Percentiles rank a stretch among this genome's conserved stretches.
Conservation (phyloP, 2,888 invertebrate genomes). For the Drosophila neonasuta region DNA sequence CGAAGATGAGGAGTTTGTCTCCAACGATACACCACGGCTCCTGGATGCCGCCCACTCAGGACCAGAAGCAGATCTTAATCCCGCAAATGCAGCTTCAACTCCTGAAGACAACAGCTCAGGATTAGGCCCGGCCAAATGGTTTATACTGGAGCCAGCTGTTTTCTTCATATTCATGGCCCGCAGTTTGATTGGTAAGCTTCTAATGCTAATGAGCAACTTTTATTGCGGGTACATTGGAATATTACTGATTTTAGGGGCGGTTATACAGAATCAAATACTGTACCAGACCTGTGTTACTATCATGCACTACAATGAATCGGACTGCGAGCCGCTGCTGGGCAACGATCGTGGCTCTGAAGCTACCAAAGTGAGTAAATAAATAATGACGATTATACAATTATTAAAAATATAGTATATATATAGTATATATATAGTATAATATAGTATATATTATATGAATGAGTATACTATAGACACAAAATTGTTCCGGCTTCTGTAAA, state of each 20-base stretch:
- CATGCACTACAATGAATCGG: conserved; percentile 84
- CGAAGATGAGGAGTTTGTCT: conserved; percentile 26
- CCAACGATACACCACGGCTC: conserved; percentile 37
- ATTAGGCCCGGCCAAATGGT: conserved; percentile 46
- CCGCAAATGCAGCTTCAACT: conserved; percentile 9
- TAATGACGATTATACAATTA: conserved; percentile 1
- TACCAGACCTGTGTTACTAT: conserved; percentile 87
- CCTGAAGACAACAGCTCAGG: not conserved
- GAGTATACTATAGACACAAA: not conserved
- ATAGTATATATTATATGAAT: not conserved
- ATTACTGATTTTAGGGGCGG: conserved; percentile 73
- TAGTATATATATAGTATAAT: no score
- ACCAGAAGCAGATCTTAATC: conserved; percentile 9
- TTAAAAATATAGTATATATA: not conserved
- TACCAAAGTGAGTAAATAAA: conserved; percentile 78
- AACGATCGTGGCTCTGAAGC: conserved; percentile 83
- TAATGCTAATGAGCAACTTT: not conserved
- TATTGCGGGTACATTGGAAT: not conserved
- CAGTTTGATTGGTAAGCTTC: conserved; percentile 76
- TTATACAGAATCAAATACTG: conserved; percentile 87
- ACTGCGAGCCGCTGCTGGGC: conserved; percentile 83
- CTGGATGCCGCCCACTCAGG: conserved; percentile 41
- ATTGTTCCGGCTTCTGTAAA: not conserved
- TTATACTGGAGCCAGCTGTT: conserved; percentile 81
- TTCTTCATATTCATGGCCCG: conserved; percentile 79